Evolutionary conservation across 2,113 vertebrate species (phyloP).

Genomic region (Silurus meridionalis): DNA sequence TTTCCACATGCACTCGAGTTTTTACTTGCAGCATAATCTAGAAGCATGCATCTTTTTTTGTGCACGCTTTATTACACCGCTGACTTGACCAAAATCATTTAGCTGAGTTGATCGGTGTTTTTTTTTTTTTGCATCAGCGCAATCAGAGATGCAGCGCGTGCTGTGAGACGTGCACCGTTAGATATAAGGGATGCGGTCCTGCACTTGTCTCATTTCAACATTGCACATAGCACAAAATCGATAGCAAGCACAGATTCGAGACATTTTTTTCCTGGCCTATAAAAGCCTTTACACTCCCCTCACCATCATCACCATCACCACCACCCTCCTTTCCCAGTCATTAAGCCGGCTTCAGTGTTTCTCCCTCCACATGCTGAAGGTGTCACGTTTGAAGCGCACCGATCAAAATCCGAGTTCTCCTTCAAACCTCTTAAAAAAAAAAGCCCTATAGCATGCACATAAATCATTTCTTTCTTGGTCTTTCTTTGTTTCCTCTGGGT

Average conservation of each 20-base stretch:
- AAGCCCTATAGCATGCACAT: background rate
- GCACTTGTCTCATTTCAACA: constrained; percentile 4
- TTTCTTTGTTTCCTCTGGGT: background rate
- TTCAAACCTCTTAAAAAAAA: background rate
- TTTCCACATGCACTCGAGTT: background rate
- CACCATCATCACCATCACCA: no score
- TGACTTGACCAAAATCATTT: background rate
- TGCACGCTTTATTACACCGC: background rate
- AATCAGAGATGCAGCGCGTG: background rate
- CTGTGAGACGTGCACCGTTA: background rate
- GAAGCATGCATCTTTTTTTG: background rate
- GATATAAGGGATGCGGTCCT: background rate
- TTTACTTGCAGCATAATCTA: background rate
- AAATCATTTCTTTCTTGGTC: background rate
- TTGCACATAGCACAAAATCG: background rate
- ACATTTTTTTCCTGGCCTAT: background rate
- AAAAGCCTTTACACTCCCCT: background rate
- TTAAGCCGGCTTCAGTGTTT: background rate
- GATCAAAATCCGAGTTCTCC: constrained; percentile 6
- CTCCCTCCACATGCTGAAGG: constrained; percentile 16
- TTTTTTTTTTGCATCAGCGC: background rate
- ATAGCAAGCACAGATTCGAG: background rate
- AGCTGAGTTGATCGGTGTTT: background rate
- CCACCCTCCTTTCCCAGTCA: background rate
- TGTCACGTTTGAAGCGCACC: constrained; percentile 14